A percentile compares a stretch with the other conserved stretches of the same genome.
Conservation (phyloP, 2,888 invertebrate species). For the Netelia fuscicornis region DNA sequence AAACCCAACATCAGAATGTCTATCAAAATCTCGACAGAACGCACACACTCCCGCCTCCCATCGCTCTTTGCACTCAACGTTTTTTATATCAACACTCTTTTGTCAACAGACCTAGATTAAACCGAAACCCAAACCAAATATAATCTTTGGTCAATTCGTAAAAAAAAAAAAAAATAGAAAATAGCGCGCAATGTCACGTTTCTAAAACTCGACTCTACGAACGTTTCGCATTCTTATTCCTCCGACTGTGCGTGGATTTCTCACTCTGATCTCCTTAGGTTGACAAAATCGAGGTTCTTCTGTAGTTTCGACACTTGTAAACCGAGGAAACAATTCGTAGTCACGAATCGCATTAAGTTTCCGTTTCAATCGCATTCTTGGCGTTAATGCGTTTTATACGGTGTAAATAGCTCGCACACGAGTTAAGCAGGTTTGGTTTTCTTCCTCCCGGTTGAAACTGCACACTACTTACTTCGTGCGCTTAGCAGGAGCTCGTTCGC, state of each 20-base stretch:
- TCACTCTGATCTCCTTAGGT: too few species aligned
- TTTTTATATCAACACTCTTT: background rate
- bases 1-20: background rate
- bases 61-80: background rate
- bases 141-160: background rate
- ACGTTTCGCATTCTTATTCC: too few species aligned
- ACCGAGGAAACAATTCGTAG: background rate
- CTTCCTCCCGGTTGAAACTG: background rate
- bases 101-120: background rate
- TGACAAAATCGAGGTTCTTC: background rate
- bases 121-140: background rate
- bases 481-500: background rate
- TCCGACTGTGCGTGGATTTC: too few species aligned
- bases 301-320: background rate
- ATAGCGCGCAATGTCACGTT: too few species aligned
- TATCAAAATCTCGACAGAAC: constrained; percentile 30
- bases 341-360: background rate
- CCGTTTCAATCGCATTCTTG: constrained; percentile 36
- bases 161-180: background rate
- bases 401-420: background rate
- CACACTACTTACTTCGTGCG: background rate
- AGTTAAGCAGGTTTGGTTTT: background rate
- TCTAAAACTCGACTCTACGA: too few species aligned
- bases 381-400: constrained; percentile 11
- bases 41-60: background rate